These are phyloP conservation scores for Oxyura jamaicensis DNA, from an alignment of 2,113 vertebrate species.

Conservation along the genomic window DNA sequence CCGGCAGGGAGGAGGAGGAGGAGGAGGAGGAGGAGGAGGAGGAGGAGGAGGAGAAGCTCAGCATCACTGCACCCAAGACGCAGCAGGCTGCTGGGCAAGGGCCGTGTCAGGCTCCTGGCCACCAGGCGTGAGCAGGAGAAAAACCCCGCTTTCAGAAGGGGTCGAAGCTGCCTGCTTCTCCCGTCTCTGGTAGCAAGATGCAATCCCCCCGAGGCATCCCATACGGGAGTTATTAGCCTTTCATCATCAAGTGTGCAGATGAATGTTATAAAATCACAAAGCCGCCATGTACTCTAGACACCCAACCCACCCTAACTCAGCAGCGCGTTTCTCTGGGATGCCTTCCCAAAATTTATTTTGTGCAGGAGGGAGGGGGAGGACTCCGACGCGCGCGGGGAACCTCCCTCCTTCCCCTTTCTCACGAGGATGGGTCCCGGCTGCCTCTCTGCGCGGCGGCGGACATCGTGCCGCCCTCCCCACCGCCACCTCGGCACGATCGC, in stretches of 20 bases:
- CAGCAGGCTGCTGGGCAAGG: background rate
- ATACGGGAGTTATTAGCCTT: background rate
- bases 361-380: background rate
- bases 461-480: background rate
- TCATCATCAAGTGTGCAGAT: background rate
- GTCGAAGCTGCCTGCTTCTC: background rate
- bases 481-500: rapidly evolving
- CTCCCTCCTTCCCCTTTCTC: background rate
- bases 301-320: background rate
- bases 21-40: background rate
- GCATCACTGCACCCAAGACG: background rate
- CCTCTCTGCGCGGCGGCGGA: rapidly evolving
- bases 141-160: background rate
- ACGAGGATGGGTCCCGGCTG: background rate
- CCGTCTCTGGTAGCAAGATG: background rate
- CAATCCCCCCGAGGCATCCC: background rate
- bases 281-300: background rate
- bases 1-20: background rate
- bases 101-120: rapidly evolving
- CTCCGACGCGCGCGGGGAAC: background rate
- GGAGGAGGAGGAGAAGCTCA: background rate
- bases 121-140: background rate
- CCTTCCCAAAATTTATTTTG: background rate
- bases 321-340: background rate
- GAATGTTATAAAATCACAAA: background rate